A percentile compares a stretch with the other conserved stretches of the same genome.
Evolutionary conservation across 2,888 invertebrate species (phyloP).

Genomic region (Cheilosia grossa): DNA sequence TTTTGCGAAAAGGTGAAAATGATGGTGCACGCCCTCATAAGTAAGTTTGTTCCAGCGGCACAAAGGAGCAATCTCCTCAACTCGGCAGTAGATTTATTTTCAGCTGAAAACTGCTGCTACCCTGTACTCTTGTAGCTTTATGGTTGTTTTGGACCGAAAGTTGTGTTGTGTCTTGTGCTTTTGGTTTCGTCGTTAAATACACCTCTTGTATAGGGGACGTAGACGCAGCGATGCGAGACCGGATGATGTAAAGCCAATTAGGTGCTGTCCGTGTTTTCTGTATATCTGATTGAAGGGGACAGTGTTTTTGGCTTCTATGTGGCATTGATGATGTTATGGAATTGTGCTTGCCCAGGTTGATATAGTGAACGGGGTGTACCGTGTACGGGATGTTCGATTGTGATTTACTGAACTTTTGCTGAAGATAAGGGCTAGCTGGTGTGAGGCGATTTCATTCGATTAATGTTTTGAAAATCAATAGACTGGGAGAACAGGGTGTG

Average conservation of each 20-base stretch:
- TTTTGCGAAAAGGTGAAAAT: slow-evolving; percentile 10
- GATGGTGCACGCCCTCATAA: slow-evolving; percentile 1
- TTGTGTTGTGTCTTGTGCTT: background rate
- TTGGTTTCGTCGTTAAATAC: background rate
- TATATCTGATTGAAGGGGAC: slow-evolving; percentile 31
- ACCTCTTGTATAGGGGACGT: background rate
- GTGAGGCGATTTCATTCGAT: too few relatives aligned
- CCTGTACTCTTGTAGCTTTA: background rate
- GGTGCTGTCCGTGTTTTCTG: slow-evolving; percentile 25
- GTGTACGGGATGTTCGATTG: too few relatives aligned
- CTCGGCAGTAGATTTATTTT: slow-evolving; percentile 5
- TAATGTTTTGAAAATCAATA: too few relatives aligned
- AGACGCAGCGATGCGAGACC: slow-evolving; percentile 16
- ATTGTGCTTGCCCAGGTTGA: too few relatives aligned
- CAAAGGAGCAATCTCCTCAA: slow-evolving; percentile 2
- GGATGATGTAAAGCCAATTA: slow-evolving; percentile 42
- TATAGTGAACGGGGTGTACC: too few relatives aligned
- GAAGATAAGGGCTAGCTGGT: too few relatives aligned
- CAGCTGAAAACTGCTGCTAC: background rate
- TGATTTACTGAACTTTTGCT: too few relatives aligned
- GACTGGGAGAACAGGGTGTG: too few relatives aligned
- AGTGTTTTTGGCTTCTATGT: background rate
- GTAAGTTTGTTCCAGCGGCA: slow-evolving; percentile 28
- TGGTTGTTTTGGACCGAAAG: background rate
- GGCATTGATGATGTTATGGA: background rate